Conservation (phyloP, 2,797 vertebrate species). For the Clarias fuscus region DNA sequence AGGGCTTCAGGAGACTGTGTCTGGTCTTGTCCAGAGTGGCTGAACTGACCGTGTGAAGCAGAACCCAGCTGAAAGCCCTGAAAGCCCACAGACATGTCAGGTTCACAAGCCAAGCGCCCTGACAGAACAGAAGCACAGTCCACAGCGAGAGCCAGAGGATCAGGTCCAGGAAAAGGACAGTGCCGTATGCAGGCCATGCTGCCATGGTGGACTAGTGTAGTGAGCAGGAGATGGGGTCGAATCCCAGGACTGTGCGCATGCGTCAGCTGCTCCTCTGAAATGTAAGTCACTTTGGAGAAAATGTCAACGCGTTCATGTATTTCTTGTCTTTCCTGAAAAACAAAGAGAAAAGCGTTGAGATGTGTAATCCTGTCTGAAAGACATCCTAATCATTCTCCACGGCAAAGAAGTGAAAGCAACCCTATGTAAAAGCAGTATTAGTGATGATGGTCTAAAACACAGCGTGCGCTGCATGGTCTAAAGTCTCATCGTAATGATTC, state of each 20-base stretch:
- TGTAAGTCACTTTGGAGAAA: not conserved
- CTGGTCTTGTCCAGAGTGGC: slow-evolving; percentile 43
- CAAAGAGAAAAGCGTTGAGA: not conserved
- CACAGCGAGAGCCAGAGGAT: slow-evolving; percentile 37
- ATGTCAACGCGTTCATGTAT: not conserved
- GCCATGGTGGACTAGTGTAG: not conserved
- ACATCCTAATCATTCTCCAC: not conserved
- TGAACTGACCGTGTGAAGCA: slow-evolving; percentile 53
- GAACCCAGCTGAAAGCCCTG: slow-evolving; percentile 58
- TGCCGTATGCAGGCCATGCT: slow-evolving; percentile 11
- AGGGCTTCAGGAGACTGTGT: slow-evolving; percentile 24
- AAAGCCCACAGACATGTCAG: slow-evolving; percentile 64
- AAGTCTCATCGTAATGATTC: not conserved
- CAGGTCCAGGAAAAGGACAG: slow-evolving; percentile 48
- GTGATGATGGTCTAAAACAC: not conserved
- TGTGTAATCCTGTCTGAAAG: not conserved
- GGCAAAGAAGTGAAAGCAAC: too few relatives aligned
- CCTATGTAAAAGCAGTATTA: not conserved
- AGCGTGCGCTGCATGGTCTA: not conserved
- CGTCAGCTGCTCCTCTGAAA: not conserved
- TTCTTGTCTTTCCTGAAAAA: not conserved
- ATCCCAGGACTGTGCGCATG: not conserved
- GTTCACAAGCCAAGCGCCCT: slow-evolving; percentile 35
- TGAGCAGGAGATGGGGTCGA: not conserved
- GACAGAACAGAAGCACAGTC: slow-evolving; percentile 24